Evolutionary conservation across 2,797 vertebrate genomes (phyloP), one percentile per base, ranked within the genome.

Genomic region (Vireo griseus): DNA sequence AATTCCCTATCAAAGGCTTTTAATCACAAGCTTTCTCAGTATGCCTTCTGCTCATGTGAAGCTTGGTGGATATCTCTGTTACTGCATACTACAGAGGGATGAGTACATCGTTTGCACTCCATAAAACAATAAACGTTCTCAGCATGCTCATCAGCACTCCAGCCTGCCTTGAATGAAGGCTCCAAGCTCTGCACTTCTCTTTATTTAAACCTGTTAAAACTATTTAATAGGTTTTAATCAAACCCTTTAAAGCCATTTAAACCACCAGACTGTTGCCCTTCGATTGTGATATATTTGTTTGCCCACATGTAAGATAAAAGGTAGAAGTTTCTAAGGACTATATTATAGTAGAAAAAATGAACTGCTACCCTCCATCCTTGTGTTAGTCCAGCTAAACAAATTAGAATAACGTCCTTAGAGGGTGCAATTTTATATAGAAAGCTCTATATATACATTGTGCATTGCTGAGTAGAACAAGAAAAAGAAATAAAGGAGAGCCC

Each of bases 191-290:
- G 12, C 0, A 4, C 29, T 50, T 86, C 57, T 63, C 35, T 65
- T 71, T 83, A 75, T 95, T 95, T 91, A 95, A 93, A 96, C 81
- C 54, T 89, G 69, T 54, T 86, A 90, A 86, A 96, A 62, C 72
- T 91, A 78, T 83, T 94, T 78, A 86, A 86, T 81, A 83, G 35
- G 28, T 88, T 94, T 92, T 91, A 96, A 94, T 95, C 88, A 88
- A 92, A 66, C 28, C 7, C 55, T 90, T 91, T 90, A 86, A 93
- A 95, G 65, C 50, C 75, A 80, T 92, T 94, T 78, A 91, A 94
- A 44, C 18, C 37, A 90, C 39, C 65, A 90, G 52, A 90, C 47
- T 92, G 57, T 55, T 85, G 86, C 39, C 19, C 33, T 92, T 92
- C 83, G 35, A 90, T 92, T 72, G 62, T 19, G 66, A 94, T 84